phyloP scores from a whole-genome alignment of 2,113 vertebrate genomes.

The Loxodonta africana region DNA sequence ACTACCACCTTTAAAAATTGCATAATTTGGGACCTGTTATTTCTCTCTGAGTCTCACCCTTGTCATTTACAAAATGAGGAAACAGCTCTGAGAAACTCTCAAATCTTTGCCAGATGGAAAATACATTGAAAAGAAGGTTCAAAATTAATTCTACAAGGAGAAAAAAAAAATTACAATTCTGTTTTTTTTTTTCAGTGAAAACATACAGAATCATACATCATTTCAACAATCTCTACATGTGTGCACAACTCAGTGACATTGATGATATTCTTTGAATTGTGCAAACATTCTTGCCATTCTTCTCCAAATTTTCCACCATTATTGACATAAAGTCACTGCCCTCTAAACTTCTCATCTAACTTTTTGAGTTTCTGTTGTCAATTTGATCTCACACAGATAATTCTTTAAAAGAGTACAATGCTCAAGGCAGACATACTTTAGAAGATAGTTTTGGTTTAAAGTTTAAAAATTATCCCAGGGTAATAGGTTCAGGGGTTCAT shows the following conservation, averaged over 20 bases:
- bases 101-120: neutral
- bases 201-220: neutral
- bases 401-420: too few species aligned
- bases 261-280: neutral
- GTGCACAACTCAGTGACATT: neutral
- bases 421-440: too few species aligned
- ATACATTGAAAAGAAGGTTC: neutral
- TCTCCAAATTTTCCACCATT: neutral
- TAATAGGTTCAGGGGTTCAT: too few species aligned
- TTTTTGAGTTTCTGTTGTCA: too few species aligned
- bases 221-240: neutral
- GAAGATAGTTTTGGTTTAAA: too few species aligned
- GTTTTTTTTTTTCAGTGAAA: neutral
- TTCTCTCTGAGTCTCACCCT: neutral
- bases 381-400: too few species aligned
- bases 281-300: neutral
- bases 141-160: neutral
- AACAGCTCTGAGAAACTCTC: neutral
- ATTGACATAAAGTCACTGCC: too few species aligned
- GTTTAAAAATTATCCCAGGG: too few species aligned
- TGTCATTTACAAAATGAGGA: neutral
- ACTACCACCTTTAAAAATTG: neutral
- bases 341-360: too few species aligned
- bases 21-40: neutral
- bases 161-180: neutral